These are phyloP conservation scores for Lordiphosa fenestrarum DNA, from an alignment of 2,888 invertebrate genomes.

Conservation along the genomic window DNA sequence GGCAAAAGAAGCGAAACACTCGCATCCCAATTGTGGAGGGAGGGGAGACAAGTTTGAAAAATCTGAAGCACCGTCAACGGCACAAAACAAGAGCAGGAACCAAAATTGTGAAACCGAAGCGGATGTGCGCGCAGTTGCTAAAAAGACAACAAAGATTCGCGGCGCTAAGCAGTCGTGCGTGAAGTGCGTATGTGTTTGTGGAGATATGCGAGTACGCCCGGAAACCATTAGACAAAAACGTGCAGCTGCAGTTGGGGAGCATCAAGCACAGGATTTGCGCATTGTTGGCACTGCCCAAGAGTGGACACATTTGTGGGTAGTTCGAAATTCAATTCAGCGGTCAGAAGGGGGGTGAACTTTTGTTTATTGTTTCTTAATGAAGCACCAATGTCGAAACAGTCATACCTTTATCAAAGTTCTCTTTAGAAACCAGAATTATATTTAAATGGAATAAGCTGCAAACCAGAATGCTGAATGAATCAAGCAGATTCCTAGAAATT, in stretches of 20 bases:
- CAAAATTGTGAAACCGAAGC: slow-evolving; percentile 26
- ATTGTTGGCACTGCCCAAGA: slow-evolving; percentile 67
- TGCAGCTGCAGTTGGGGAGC: slow-evolving; percentile 49
- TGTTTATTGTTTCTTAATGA: too few relatives aligned
- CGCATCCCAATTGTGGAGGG: slow-evolving; percentile 45
- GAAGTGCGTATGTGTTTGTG: slow-evolving; percentile 46
- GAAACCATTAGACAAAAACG: slow-evolving; percentile 74
- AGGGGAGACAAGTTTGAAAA: slow-evolving; percentile 57
- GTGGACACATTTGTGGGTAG: slow-evolving; percentile 58
- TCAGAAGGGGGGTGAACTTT: too few relatives aligned
- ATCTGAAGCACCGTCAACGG: slow-evolving; percentile 67
- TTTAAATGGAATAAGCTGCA: neutral
- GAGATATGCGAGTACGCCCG: slow-evolving; percentile 49
- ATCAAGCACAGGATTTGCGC: slow-evolving; percentile 59
- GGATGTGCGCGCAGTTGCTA: slow-evolving; percentile 66
- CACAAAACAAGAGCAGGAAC: slow-evolving; percentile 32
- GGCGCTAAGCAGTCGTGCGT: slow-evolving; percentile 68
- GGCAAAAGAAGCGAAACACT: slow-evolving; percentile 8
- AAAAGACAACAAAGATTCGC: slow-evolving; percentile 69
- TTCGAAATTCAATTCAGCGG: too few relatives aligned
- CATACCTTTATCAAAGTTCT: too few relatives aligned
- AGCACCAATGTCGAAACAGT: too few relatives aligned
- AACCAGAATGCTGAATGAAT: too few relatives aligned
- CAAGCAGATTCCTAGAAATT: too few relatives aligned
- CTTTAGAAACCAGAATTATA: neutral